Evolutionary conservation across 2,797 vertebrate genomes (phyloP), one percentile per base, ranked within the genome.

Genomic region (Phataginus tricuspis): DNA sequence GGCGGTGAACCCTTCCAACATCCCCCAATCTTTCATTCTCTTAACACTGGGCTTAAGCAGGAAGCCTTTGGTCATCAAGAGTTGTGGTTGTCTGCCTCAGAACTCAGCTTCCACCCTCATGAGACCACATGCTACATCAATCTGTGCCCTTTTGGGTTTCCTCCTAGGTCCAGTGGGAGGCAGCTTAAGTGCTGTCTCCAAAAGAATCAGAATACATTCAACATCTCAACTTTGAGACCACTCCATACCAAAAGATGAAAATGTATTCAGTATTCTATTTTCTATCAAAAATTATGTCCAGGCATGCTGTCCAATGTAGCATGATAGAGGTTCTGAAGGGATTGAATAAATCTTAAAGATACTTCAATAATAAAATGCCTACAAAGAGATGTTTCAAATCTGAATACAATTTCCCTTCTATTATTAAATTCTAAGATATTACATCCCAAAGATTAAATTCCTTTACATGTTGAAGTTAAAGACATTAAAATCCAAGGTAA

Each of bases 381-480:
- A 51, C 37, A n/a, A 88, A 90, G 61, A 55, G 53, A 90, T 77
- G 23, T 12, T 64, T 64, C 75, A 71, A 53, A 34, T 82, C 69
- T 77, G 18, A 96, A 68, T n/a, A 83, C 1, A 49, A 86, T 57
- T 90, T 80, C 29, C 51, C 19, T 85, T 64, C 55, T n/a, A 63
- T 51, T 90, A 72, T 69, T 80, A 94, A 90, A 83, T 71, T 87
- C 49, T 19, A 96, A 91, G 69, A 71, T 69, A 94, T 91, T 79
- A 78, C 82, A 39, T 4, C n/a, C 49, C 63, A 84, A 78, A 84
- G n/a, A 93, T 57, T 72, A 77, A 53, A 66, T 71, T 18, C 23
- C 5, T 95, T 78, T 84, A 84, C 11, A 77, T 39, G 13, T 45
- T 90, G 63, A 91, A 74, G n/a, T 71, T 55, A 53, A 42, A 75